A percentile compares a stretch with the other conserved stretches of the same genome.
These are phyloP conservation scores for Drosophila lini DNA, from an alignment of 1,140 invertebrate species.

Conservation along the genomic window DNA sequence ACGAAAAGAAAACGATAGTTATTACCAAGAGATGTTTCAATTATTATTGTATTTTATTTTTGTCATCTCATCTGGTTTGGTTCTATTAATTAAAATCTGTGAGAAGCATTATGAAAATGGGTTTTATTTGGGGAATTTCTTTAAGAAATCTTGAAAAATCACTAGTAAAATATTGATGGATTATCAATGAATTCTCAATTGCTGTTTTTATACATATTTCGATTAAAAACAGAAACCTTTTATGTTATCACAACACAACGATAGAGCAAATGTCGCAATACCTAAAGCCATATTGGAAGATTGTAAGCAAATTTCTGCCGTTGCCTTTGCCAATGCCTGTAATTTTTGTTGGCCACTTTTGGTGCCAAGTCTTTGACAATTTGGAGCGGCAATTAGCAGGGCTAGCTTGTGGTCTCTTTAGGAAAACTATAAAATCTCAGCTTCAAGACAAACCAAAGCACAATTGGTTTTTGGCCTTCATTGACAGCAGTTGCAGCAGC, in stretches of 20 bases:
- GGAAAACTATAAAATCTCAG: conserved; percentile 46
- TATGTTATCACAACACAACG: background rate
- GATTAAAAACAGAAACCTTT: too few species aligned
- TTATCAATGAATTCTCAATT: background rate
- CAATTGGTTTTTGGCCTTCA: conserved; percentile 26
- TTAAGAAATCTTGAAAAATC: too few species aligned
- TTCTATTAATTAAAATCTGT: conserved; percentile 62
- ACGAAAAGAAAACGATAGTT: conserved; percentile 60
- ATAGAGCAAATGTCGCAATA: conserved; percentile 31
- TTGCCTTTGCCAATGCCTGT: conserved; percentile 19
- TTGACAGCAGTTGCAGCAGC: conserved; percentile 9
- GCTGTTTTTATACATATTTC: background rate
- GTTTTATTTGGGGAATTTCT: conserved; percentile 6
- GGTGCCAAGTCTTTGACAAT: conserved; percentile 49
- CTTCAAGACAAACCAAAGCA: background rate
- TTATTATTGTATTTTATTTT: conserved; percentile 27
- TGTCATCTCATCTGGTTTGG: conserved; percentile 27
- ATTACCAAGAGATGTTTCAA: conserved; percentile 57
- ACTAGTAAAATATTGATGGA: too few species aligned
- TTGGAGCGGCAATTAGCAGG: conserved; percentile 38
- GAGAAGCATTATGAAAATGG: conserved; percentile 25
- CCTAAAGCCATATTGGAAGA: conserved; percentile 16
- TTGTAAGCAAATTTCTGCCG: conserved; percentile 17
- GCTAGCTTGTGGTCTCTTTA: background rate
- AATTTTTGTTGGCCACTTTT: conserved; percentile 55